phyloP scores from a whole-genome alignment of 2,888 invertebrate genomes.

The Lepidocyrtoides sp. region DNA sequence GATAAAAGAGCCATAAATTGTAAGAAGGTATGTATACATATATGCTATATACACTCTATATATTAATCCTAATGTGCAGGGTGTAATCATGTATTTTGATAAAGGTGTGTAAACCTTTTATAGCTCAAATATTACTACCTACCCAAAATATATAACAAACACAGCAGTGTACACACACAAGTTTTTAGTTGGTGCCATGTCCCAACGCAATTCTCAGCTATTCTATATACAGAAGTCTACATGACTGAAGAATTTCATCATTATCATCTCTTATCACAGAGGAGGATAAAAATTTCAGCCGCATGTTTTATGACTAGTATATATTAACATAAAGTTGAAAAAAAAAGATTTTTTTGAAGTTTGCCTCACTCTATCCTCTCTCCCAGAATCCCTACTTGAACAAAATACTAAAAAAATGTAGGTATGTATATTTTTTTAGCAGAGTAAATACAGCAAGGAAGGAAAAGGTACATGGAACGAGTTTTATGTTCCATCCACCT shows the following conservation, averaged over 20 bases:
- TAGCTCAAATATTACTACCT: neutral
- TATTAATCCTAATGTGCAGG: neutral
- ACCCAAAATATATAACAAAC: too few relatives aligned
- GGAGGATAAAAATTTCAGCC: conserved; percentile 9
- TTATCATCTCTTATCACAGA: neutral
- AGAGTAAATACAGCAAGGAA: neutral
- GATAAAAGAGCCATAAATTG: conserved; percentile 61
- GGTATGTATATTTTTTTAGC: neutral
- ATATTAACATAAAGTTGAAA: conserved; percentile 28
- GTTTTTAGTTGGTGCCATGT: too few relatives aligned
- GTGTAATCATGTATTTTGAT: neutral
- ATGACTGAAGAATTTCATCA: conserved; percentile 16
- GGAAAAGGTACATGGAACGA: too few relatives aligned
- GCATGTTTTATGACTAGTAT: conserved; percentile 32
- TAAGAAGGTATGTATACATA: neutral
- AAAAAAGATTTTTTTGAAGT: neutral
- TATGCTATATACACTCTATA: neutral
- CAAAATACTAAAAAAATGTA: neutral
- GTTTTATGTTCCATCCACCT: neutral
- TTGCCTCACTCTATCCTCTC: neutral
- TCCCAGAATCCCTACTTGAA: neutral
- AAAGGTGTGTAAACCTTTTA: too few relatives aligned
- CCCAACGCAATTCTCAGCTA: too few relatives aligned
- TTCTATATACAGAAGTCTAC: too few relatives aligned
- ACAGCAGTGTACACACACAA: too few relatives aligned